These are phyloP conservation scores for Metallyticus violacea DNA, from an alignment of 2,888 invertebrate genomes.

Conservation along the genomic window DNA sequence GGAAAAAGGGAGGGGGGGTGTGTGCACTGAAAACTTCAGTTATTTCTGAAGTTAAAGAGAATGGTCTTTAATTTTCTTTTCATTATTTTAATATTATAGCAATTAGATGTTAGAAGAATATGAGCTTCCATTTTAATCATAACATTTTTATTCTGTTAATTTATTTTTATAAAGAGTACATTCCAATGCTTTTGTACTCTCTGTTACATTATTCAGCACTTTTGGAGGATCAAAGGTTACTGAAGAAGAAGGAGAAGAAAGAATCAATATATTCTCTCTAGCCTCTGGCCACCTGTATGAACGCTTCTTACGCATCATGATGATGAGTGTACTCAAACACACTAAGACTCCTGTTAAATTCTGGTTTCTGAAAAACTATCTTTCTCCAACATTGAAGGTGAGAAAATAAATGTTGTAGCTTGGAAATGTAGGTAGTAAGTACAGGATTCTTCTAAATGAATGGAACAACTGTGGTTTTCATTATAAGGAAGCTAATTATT, in stretches of 20 bases:
- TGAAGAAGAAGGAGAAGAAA: slow-evolving; percentile 62
- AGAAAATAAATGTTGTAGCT: slow-evolving; percentile 23
- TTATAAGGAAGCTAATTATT: no score
- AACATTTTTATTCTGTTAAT: no score
- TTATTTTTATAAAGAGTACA: no score
- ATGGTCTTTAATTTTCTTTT: no score
- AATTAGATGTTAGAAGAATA: no score
- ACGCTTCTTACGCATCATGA: slow-evolving; percentile 95
- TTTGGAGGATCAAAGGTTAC: slow-evolving; percentile 51
- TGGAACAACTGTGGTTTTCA: no score
- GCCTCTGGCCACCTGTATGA: slow-evolving; percentile 99
- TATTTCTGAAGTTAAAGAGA: no score
- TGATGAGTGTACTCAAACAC: slow-evolving; percentile 93
- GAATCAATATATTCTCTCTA: slow-evolving; percentile 95
- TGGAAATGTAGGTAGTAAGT: neutral
- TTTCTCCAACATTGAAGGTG: slow-evolving; percentile 93
- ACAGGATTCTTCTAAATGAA: no score
- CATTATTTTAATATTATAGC: no score
- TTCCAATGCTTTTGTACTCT: neutral
- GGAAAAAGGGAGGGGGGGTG: no score
- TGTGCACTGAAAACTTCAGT: no score
- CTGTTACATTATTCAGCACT: slow-evolving; percentile 50
- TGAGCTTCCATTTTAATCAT: no score
- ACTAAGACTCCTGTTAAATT: slow-evolving; percentile 97
- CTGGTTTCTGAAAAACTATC: slow-evolving; percentile 98